Evolutionary conservation across 2,113 vertebrate genomes (phyloP), one percentile per base, ranked within the genome.

Genomic region (Opisthocomus hoazin): DNA sequence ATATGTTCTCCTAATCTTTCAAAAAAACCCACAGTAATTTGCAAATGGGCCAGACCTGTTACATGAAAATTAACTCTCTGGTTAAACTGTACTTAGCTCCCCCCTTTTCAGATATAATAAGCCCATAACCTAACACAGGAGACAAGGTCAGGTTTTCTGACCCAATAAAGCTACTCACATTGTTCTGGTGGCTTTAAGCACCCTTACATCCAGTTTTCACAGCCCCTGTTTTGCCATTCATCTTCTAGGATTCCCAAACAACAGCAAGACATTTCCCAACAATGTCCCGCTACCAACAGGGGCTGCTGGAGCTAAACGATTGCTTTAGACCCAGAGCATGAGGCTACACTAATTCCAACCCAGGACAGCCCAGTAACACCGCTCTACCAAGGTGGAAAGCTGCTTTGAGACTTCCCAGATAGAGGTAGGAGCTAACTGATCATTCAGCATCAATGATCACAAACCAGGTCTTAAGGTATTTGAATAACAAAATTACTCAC

Each of bases 201-300:
- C 27, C 10, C 15, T 68, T 56, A 45, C 17, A 37, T 26, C 7
- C 12, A 60, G 21, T 32, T 74, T 48, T 57, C 34, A 34, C 11
- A 4, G 34, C 30, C 19, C 16, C 22, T 66, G 16, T 68, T 90
- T 57, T 6, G 10, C 34, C 83, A 60, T 58, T 23, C 15, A 36
- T 34, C 39, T 30, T 78, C 71, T 26, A 64, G 57, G 12, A 53
- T 51, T 83, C 43, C n/a, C 57, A 56, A 45, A 78, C 4, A 10
- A 77, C 6, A 50, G 10, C 5, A 74, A 68, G 32, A 68, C 37
- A 30, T 46, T 73, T 79, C 15, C 37, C 61, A 43, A 19, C 8
- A 16, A 20, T 2, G 5, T 22, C 13, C 27, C 0, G 0, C 30
- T 65, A 65, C 20, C 39, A 45, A 45, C 36, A 53, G 22, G 20